Evolutionary conservation across 1,140 invertebrate genomes (phyloP), one percentile per base, ranked within the genome.

Genomic region (Stegodyphus dumicola): DNA sequence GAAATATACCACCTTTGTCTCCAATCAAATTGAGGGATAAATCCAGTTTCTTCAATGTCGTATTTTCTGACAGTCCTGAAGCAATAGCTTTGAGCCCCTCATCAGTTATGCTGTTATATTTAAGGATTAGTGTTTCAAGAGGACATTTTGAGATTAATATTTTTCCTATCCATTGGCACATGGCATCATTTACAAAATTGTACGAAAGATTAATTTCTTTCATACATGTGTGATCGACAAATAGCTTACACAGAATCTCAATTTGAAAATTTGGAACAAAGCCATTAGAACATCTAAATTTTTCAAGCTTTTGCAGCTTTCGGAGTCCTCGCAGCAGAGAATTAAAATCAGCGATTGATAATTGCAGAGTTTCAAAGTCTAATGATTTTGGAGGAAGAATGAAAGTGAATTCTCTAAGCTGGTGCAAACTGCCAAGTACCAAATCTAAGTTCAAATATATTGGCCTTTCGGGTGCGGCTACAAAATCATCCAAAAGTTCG

Each of bases 11-110:
- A n/a, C 80, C 80, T 48, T 65, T 48, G 48, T 83, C 48, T 9
- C 53, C 71, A n/a, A 83, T 83, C 33, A 48, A 75, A 49, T 83
- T 83, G 13, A 83, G 13, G 10, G 80, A 83, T 11, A 83, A 10
- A 75, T 83, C 80, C 2, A 83, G 5, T 54, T 18, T 74, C 33
- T 15, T 53, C 10, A 83, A n/a, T 6, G 7, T 75, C 11, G 0
- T 54, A 67, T 83, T 83, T 2, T 18, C 33, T 6, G 71, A 67
- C 60, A 83, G 49, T 6, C 15, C 80, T 6, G 80, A 11, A 18
- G 80, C 71, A 9, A 83, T 52, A 11, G n/a, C 7, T 56, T 71
- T 17, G 15, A 64, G 71, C 3, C 80, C 80, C 0, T 52, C 17
- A 4, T 75, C 64, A 13, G 70, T 13, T 33, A 83, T 75, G 15